Evolutionary conservation across 1,140 invertebrate species (phyloP), one percentile per base, ranked within the genome.

Genomic region (Papilio xuthus): DNA sequence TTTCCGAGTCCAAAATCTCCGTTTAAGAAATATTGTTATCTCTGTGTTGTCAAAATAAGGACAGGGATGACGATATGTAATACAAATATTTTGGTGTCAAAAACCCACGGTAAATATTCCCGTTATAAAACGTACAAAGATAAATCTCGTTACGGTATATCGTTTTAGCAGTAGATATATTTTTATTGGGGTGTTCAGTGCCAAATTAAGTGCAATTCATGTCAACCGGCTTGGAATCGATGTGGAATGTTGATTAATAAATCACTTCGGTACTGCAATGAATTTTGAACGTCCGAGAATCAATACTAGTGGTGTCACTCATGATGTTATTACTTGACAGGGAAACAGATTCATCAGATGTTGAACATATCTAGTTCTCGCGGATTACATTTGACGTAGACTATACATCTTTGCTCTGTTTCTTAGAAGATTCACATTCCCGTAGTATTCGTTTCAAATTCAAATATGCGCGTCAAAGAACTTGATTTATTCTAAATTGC

Each of bases 161-260:
- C 18, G 32, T 37, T 53, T n/a, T n/a, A 53, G 50, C 23, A 26
- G 2, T 60, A 26, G 18, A 26, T 60, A 67, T 67, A 67, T 67
- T 67, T 67, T 28, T 67, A 67, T 67, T 67, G 60, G 4, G 26
- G 26, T 13, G 32, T 3, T 28, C 60, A 67, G 26, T 67, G 13
- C 13, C 60, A 67, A 67, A 67, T 67, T 67, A 67, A 67, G 60
- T 67, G 60, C 26, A 28, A 67, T 67, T 18, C 26, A 67, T 12
- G 13, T 28, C 60, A 67, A 67, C 60, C 60, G 60, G 26, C 60
- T 67, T 67, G 60, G 23, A 23, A 67, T 67, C 26, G 26, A 67
- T 67, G 60, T 28, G 60, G 60, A 26, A 60, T 60, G 56, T 13
- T 26, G 56, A 67, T 67, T 67, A 67, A 67, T 67, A 67, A 67